Evolutionary conservation across 2,797 vertebrate species (phyloP).

Genomic region (Thripadectes ignobilis): DNA sequence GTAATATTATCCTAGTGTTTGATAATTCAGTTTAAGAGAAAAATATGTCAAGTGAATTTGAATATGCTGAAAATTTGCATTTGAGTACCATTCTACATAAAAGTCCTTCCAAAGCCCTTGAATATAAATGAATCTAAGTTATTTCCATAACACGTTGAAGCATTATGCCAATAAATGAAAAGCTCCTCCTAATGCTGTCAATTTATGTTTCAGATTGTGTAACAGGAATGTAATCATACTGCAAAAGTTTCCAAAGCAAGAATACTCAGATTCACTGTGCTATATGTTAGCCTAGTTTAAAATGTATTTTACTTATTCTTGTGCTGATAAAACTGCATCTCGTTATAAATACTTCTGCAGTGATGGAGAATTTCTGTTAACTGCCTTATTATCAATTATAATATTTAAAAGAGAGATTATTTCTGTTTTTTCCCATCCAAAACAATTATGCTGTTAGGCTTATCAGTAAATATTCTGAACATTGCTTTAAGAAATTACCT

Average conservation of each 20-base stretch:
- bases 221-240: slow-evolving; percentile 13
- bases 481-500: slow-evolving; percentile 26
- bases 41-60: slow-evolving; percentile 46
- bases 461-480: slow-evolving; percentile 31
- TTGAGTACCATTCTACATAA: slow-evolving; percentile 23
- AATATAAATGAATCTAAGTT: slow-evolving; percentile 47
- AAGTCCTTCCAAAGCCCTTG: slow-evolving; percentile 59
- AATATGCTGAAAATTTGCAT: slow-evolving; percentile 40
- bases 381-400: background rate
- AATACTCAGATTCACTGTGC: background rate
- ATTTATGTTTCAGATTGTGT: slow-evolving; percentile 28
- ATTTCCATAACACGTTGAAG: slow-evolving; percentile 13
- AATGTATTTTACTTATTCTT: background rate
- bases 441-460: slow-evolving; percentile 31
- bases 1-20: slow-evolving; percentile 6
- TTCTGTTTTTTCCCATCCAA: slow-evolving; percentile 41
- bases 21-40: slow-evolving; percentile 45
- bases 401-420: slow-evolving; percentile 19
- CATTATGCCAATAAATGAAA: slow-evolving; percentile 36
- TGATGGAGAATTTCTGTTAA: background rate
- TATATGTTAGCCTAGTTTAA: background rate
- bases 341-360: background rate
- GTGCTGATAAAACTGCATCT: background rate
- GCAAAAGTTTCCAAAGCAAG: slow-evolving; percentile 15
- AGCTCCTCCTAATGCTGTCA: slow-evolving; percentile 38